Evolutionary conservation across 2,113 vertebrate genomes (phyloP).

Genomic region (Notiomystis cincta): DNA sequence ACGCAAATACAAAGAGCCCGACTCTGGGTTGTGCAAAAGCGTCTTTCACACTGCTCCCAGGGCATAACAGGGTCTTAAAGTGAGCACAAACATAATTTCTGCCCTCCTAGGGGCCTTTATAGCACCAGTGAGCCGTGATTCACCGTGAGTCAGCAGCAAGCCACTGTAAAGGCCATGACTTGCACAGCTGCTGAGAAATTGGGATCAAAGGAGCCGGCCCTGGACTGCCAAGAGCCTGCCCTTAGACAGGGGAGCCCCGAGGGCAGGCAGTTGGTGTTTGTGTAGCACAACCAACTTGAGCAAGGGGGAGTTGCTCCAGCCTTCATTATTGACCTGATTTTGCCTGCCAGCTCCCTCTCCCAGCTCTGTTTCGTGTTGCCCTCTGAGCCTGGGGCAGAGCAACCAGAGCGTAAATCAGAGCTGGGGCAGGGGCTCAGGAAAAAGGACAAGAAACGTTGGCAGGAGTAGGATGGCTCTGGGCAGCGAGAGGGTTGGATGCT

Average conservation of each 20-base stretch:
- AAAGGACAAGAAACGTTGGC: background rate
- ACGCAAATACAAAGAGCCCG: background rate
- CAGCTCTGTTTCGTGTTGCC: background rate
- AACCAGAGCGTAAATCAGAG: background rate
- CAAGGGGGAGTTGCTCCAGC: background rate
- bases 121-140: background rate
- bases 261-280: conserved; percentile 41
- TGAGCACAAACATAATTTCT: background rate
- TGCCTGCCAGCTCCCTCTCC: background rate
- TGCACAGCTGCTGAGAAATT: conserved; percentile 44
- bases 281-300: background rate
- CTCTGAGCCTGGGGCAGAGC: background rate
- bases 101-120: background rate
- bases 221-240: background rate
- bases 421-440: background rate
- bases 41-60: background rate
- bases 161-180: background rate
- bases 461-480: background rate
- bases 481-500: background rate
- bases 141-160: conserved; percentile 18
- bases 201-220: conserved; percentile 27
- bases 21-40: background rate
- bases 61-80: conserved; percentile 4
- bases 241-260: background rate
- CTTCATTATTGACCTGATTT: background rate